Base-by-base conservation (phyloP, 2,888 invertebrate species). In the Campoplex capitator region DNA sequence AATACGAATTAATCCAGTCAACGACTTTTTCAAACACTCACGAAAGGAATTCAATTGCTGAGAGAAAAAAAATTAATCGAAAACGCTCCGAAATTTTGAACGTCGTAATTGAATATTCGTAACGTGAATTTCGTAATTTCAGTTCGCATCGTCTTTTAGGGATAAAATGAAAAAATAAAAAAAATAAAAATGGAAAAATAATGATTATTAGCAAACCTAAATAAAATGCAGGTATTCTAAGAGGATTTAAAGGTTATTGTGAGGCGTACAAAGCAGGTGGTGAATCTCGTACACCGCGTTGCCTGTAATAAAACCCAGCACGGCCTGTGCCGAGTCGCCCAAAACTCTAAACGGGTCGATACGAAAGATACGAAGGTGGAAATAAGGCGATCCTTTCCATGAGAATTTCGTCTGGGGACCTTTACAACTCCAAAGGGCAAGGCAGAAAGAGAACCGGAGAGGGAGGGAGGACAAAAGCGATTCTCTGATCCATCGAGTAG, bases 311-410 rank as follows among this genome's bases (percentile, higher is more conserved):
- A 4, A 8, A 18, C 23, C 62, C 54, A 8, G n/a, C 16, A 42
- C 23, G n/a, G 42, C 74, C 16, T 45, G 42, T 23, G 23, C 28
- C 54, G 54, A 56, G 35, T 38, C 56, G 35, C 62, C 58, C 62
- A 45, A 71, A 86, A 48, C 65, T 28, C 54, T 62, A 56, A 70
- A 78, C 71, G 70, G 79, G 76, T 80, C 85, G 70, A 83, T 86
- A 79, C n/a, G 56, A 42, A 71, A 45, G 38, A 83, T 86, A 79
- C n/a, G 56, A 42, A 71, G 54, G 38, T 35, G 42, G 62, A 45
- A 79, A 76, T 76, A 77, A 76, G 71, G 28, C 16, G 35, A 48
- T 23, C 71, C 51, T 68, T 68, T 68, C 62, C 62, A 32, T 2
- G 18, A 38, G 73, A 81, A 67, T 65, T 28, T 48, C 70, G 62